Evolutionary conservation across 2,113 vertebrate species (phyloP), one percentile per base, ranked within the genome.

Genomic region (Gavia stellata): DNA sequence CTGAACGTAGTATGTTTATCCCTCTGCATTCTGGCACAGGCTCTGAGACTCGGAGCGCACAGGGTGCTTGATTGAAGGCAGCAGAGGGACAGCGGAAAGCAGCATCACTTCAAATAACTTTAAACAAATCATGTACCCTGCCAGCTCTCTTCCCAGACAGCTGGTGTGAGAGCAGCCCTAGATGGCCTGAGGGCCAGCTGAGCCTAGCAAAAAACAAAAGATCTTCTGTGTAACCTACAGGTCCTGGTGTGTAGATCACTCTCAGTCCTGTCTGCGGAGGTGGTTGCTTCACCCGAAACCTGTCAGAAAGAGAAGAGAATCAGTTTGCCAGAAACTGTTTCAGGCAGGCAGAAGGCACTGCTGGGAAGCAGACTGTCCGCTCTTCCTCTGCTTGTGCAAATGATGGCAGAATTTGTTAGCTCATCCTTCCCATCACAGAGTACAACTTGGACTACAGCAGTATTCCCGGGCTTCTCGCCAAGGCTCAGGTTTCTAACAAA

Each of bases 251-350:
- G 91, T 99, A 99, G 50, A 96, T 92, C 94, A 99, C 98, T 73
- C 97, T 98, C 38, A 99, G 96, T 87, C 99, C 99, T 15, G 98
- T 99, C 83, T 95, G 88, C 1, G 96, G 95, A 78, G 98, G 98
- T 17, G 99, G 99, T 86, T 98, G 99, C 81, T 99, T 99, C 92
- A 99, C 98, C 14, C 96, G 98, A 97, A 99, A 99, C 95, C 99
- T 99, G 96, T 42, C 56, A 80, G 80, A 82, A 67, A 96, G 66
- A 65, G 73, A 90, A 78, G 44, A 86, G 17, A 59, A n/a, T 89
- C 65, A 92, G 56, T 73, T 71, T 61, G 16, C 10, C 58, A 81
- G 70, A 47, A 79, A 45, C 42, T 21, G 17, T 67, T 59, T 55
- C 31, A 67, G 38, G 55, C 31, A 72, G 80, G 67, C 40, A 73